These are phyloP conservation scores for Tipula confusa DNA, from an alignment of 2,888 invertebrate species.

Conservation along the genomic window DNA sequence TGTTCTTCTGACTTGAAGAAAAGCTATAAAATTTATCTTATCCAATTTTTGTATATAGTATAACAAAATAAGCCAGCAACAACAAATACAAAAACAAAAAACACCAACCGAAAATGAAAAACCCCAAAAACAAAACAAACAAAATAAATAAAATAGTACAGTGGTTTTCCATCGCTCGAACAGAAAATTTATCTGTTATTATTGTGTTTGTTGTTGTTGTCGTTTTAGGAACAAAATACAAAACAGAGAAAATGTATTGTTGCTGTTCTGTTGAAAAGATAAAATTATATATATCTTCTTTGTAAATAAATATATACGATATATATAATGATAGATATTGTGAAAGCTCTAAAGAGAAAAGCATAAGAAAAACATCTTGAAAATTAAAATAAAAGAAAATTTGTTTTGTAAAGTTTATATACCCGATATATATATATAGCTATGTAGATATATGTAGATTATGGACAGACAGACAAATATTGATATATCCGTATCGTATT, in stretches of 20 bases:
- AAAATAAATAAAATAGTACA: background rate
- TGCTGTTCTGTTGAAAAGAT: background rate
- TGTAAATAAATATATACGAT: background rate
- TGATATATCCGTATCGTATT: background rate
- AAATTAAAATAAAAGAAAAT: slow-evolving; percentile 4
- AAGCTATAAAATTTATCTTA: slow-evolving; percentile 20
- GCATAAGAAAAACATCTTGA: slow-evolving; percentile 12
- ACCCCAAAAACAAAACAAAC: background rate
- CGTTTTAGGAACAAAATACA: background rate
- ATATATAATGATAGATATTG: background rate
- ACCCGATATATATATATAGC: background rate
- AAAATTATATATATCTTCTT: background rate
- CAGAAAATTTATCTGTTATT: background rate
- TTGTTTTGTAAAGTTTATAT: background rate
- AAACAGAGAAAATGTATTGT: background rate
- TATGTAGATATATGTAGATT: background rate
- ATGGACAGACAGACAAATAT: background rate
- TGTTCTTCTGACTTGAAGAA: slow-evolving; percentile 20
- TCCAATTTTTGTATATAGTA: background rate
- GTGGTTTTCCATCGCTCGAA: slow-evolving; percentile 16
- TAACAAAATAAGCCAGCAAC: background rate
- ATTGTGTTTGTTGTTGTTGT: background rate
- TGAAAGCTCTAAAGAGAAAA: background rate
- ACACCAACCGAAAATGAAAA: background rate
- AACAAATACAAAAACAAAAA: background rate